Base-by-base conservation (phyloP, 2,113 vertebrate species). In the Syngnathus typhle region DNA sequence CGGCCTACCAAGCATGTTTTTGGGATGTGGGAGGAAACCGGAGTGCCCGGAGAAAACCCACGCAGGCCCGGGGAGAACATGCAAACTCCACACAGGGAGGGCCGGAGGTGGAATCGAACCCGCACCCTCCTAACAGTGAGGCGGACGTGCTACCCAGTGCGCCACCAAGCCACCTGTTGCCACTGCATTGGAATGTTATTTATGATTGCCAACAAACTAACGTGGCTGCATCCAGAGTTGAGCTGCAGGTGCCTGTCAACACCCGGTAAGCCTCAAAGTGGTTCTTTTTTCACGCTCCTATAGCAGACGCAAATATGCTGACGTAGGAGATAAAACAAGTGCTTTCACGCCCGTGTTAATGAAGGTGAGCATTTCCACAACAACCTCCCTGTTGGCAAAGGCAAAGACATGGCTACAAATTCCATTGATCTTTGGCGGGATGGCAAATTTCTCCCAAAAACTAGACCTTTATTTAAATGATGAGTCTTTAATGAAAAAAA, bases 221-320 rank as follows among this genome's bases (percentile, higher is more conserved):
- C 59, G 18, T 21, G 36, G 5, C 55, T 37, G 7, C 19, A 9
- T 11, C 37, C 5, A 1, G n/a, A 21, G 59, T 61, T 61, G 19
- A 61, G 11, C 19, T 21, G 18, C 38, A 41, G 59, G 59, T 41
- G 59, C 19, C 59, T 61, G 59, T 61, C 59, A 61, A 39, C 19
- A 61, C 59, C 59, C 41, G 38, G 59, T 61, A 13, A 60, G 59
- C 59, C 59, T 60, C 59, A 60, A n/a, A n/a, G 23, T 12, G 19
- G n/a, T 54, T 27, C 15, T 8, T n/a, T n/a, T 32, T 11, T 10
- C 36, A 11, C 36, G 9, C 18, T 19, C 16, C 8, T 18, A 18
- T 59, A 59, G 39, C 59, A 55, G 23, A 23, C 52, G 21, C 52
- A 60, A 60, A 60, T 39, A 60, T 41, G 18, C 59, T 41, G 7